Conservation (phyloP, 1,140 invertebrate genomes). For the Penaeus vannamei region DNA sequence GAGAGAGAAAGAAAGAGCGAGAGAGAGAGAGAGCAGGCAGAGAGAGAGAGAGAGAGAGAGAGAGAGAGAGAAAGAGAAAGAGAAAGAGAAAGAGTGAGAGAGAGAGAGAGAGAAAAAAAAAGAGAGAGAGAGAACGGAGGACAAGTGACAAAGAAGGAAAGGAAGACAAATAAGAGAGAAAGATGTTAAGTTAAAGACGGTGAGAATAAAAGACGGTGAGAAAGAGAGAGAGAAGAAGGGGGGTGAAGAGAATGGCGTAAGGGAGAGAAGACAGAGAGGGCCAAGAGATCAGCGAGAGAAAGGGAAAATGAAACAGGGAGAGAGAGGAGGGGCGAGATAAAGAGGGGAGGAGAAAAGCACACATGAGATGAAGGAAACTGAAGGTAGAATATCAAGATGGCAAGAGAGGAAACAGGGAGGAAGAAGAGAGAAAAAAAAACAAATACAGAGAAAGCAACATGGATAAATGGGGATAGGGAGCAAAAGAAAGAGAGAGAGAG, state of each 20-base stretch:
- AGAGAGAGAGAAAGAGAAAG: not conserved
- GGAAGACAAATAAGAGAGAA: too few relatives aligned
- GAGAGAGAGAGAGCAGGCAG: not conserved
- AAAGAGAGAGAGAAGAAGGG: not conserved
- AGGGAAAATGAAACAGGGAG: not conserved
- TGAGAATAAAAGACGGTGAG: not conserved
- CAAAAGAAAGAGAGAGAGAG: not conserved
- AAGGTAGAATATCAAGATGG: not conserved
- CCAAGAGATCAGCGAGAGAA: not conserved
- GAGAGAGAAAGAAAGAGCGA: not conserved
- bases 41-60: conserved; percentile 10
- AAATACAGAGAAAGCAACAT: not conserved
- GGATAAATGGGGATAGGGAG: not conserved
- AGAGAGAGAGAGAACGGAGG: not conserved
- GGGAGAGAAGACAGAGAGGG: not conserved
- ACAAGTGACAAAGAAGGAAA: too few relatives aligned
- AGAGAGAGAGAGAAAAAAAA: not conserved
- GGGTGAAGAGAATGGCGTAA: not conserved
- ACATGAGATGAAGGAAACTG: not conserved
- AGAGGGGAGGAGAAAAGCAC: not conserved
- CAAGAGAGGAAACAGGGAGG: not conserved
- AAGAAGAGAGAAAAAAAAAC: not conserved
- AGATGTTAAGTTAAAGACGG: too few relatives aligned
- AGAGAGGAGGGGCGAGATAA: not conserved
- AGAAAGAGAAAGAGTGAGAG: not conserved